Conservation (phyloP, 2,113 vertebrate genomes). For the Suncus etruscus region DNA sequence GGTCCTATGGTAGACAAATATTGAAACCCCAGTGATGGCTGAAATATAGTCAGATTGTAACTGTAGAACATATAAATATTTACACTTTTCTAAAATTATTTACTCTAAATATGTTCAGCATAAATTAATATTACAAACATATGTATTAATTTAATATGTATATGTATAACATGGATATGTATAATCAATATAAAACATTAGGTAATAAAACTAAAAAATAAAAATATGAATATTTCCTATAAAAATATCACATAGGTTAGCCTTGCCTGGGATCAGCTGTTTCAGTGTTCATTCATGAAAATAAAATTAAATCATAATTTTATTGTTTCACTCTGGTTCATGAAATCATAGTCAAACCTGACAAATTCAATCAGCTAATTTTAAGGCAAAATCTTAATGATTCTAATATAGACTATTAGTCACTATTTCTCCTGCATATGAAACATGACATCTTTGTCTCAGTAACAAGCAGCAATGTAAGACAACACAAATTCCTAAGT, state of each 20-base stretch:
- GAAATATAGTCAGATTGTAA: too few relatives aligned
- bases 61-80: too few relatives aligned
- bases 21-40: too few relatives aligned
- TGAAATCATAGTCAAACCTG: conserved; percentile 72
- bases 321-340: conserved; percentile 71
- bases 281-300: conserved; percentile 52
- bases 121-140: too few relatives aligned
- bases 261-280: conserved; percentile 21
- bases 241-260: not conserved
- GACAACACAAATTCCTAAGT: not conserved
- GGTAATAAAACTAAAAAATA: too few relatives aligned
- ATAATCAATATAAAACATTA: too few relatives aligned
- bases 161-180: too few relatives aligned
- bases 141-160: too few relatives aligned
- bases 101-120: too few relatives aligned
- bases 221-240: too few relatives aligned
- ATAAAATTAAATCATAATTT: conserved; percentile 44
- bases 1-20: too few relatives aligned
- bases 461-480: not conserved
- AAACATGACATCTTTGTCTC: not conserved
- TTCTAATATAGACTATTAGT: conserved; percentile 53
- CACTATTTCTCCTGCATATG: conserved; percentile 33
- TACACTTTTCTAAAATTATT: too few relatives aligned
- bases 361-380: conserved; percentile 76
- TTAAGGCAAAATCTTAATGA: conserved; percentile 67